Conservation (phyloP, 1,140 invertebrate species). For the Armadillidium nasatum region DNA sequence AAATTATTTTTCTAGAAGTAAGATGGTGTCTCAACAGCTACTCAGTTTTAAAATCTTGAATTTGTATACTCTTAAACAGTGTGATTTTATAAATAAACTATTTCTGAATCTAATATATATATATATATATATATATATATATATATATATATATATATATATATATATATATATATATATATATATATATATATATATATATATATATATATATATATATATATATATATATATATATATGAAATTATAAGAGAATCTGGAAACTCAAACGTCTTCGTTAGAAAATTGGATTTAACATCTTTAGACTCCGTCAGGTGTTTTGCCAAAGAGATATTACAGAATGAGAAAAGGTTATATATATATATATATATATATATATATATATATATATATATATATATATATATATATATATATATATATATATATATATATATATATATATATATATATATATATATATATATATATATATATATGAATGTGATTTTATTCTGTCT, state of each 20-base stretch:
- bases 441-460: background rate
- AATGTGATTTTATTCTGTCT: background rate
- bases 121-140: background rate
- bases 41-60: too few relatives aligned
- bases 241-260: conserved; percentile 8
- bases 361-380: background rate
- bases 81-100: too few relatives aligned
- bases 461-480: background rate
- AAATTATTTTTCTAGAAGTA: too few relatives aligned
- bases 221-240: background rate
- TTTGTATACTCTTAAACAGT: too few relatives aligned
- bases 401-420: conserved; percentile 8
- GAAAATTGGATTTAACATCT: conserved; percentile 21
- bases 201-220: background rate
- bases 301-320: conserved; percentile 6
- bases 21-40: too few relatives aligned
- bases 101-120: background rate
- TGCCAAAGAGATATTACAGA: conserved; percentile 8
- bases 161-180: background rate
- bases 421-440: background rate
- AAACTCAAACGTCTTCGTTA: conserved; percentile 1
- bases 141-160: background rate
- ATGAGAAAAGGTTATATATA: conserved; percentile 10
- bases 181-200: background rate
- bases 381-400: background rate